These are phyloP conservation scores for Vulpes lagopus DNA, from an alignment of 2,113 vertebrate genomes.

Conservation along the genomic window DNA sequence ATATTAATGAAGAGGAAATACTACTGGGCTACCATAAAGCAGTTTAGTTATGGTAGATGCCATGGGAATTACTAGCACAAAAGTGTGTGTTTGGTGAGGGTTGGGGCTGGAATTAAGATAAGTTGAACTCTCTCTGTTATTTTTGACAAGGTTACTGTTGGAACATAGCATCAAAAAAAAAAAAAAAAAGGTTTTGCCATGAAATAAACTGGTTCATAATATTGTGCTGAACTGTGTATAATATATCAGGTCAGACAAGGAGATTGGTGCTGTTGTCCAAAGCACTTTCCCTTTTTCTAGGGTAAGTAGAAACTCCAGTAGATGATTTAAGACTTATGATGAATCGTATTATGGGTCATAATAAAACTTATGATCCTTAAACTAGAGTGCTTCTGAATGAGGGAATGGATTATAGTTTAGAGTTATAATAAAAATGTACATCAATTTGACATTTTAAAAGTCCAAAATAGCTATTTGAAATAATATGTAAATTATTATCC, in stretches of 20 bases:
- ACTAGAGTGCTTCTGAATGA: background rate
- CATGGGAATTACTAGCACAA: background rate
- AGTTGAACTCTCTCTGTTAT: background rate
- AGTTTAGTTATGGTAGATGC: background rate
- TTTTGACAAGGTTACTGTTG: background rate
- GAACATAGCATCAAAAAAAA: constrained; percentile 25
- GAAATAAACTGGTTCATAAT: background rate
- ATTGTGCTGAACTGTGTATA: background rate
- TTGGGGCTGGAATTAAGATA: background rate
- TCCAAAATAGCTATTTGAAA: background rate
- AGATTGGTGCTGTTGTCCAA: background rate
- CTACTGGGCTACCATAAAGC: background rate
- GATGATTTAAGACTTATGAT: constrained; percentile 10
- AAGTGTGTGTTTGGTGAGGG: background rate
- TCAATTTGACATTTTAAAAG: constrained; percentile 32
- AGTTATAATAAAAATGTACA: constrained; percentile 6
- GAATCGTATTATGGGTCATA: background rate
- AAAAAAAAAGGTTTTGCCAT: background rate
- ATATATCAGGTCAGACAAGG: background rate
- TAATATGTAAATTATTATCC: constrained; percentile 2
- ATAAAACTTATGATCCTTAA: constrained; percentile 48
- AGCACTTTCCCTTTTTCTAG: background rate
- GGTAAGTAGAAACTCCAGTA: background rate
- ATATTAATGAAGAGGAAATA: background rate
- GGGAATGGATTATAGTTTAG: background rate